These are phyloP conservation scores for Rhinopithecus roxellana DNA, from an alignment of 2,113 vertebrate genomes.

Conservation along the genomic window DNA sequence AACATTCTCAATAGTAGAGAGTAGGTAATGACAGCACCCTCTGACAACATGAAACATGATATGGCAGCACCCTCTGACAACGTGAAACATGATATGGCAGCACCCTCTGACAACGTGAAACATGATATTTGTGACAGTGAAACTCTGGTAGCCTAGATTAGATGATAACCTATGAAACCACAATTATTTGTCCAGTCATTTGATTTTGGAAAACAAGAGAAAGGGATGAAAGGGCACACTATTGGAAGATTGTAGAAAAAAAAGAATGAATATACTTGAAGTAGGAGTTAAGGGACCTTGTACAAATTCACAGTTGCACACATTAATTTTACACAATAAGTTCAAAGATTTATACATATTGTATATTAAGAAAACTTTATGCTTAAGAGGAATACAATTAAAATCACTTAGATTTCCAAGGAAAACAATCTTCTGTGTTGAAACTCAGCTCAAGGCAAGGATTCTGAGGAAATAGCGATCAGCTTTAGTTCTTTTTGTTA, in stretches of 20 bases:
- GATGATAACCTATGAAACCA: neutral
- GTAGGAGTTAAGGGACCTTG: neutral
- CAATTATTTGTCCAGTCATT: neutral
- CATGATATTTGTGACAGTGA: neutral
- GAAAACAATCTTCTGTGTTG: neutral
- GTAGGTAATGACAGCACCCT: neutral
- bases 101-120: neutral
- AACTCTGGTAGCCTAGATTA: neutral
- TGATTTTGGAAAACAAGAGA: neutral
- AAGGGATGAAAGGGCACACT: neutral
- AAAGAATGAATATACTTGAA: neutral
- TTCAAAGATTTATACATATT: neutral
- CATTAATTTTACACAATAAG: neutral
- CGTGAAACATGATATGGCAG: neutral
- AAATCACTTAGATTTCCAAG: neutral
- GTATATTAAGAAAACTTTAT: neutral
- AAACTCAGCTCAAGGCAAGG: slow-evolving; percentile 25
- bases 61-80: neutral
- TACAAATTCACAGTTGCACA: neutral
- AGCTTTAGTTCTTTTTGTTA: neutral
- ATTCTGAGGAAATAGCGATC: neutral
- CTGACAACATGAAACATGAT: neutral
- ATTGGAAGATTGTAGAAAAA: neutral
- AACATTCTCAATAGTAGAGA: rapidly evolving
- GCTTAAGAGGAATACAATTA: slow-evolving; percentile 1